A percentile compares a stretch with the other conserved stretches of the same genome.
Conservation (phyloP, 1,140 invertebrate genomes). For the Microplitis demolitor region DNA sequence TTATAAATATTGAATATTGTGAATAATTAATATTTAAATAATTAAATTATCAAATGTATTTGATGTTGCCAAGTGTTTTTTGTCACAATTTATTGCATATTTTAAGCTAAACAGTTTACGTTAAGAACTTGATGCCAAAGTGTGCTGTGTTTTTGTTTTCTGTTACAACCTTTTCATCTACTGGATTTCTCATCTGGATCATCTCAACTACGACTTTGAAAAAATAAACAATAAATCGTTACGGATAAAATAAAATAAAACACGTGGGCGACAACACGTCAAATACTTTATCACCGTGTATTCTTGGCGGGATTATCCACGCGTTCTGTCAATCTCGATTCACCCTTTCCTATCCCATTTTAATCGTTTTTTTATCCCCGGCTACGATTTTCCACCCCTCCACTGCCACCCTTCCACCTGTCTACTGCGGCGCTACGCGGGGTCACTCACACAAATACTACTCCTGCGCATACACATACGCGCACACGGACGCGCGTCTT, state of each 20-base stretch:
- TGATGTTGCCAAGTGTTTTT: constrained; percentile 48
- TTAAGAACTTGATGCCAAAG: constrained; percentile 40
- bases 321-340: constrained; percentile 34
- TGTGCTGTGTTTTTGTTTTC: constrained; percentile 45
- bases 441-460: constrained; percentile 21
- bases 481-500: constrained; percentile 16
- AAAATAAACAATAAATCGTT: neutral
- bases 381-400: constrained; percentile 32
- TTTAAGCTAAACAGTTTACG: neutral
- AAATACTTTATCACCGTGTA: neutral
- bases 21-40: neutral
- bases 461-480: neutral
- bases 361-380: constrained; percentile 25
- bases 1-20: neutral
- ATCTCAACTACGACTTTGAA: constrained; percentile 21
- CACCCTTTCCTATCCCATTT: constrained; percentile 18
- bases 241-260: constrained; percentile 13
- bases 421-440: constrained; percentile 30
- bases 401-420: constrained; percentile 32
- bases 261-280: constrained; percentile 32
- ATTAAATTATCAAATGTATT: neutral
- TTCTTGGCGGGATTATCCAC: constrained; percentile 34
- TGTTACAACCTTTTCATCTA: constrained; percentile 43
- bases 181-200: constrained; percentile 38
- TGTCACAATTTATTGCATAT: neutral